Evolutionary conservation across 2,797 vertebrate species (phyloP), one percentile per base, ranked within the genome.

Genomic region (Philypnodon macrostomus): DNA sequence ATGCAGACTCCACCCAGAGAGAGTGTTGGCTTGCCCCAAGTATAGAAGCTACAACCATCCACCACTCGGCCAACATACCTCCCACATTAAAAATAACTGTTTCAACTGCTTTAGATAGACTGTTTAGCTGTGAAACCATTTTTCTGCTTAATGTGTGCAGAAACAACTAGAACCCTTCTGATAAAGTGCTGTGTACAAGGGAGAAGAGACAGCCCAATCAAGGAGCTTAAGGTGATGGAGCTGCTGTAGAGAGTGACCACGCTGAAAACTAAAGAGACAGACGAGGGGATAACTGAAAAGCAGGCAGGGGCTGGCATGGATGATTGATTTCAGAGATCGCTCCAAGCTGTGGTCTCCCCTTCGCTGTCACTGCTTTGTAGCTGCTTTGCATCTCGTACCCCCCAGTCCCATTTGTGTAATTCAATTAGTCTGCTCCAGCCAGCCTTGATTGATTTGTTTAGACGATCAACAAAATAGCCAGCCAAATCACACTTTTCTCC

Each of bases 401-500:
- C 57, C 58, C 40, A 58, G 78, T 77, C 74, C 79, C 71, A 84
- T 83, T 84, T 80, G 76, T 82, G 83, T 88, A 86, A 89, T 87
- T 89, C 83, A 89, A 89, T 90, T 89, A 89, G 82, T 54, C 70
- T 69, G 73, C 60, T 73, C 83, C 80, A 77, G 74, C 63, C 55
- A 70, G 69, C 66, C 72, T 83, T 85, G 85, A 87, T 88, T 88
- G 88, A 89, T 89, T 86, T 87, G 83, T 87, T 87, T 83, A 83
- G 85, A 71, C 73, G 53, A 86, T 86, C 75, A 84, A 85, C 85
- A 83, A 83, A 83, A 83, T 80, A 57, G 60, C 70, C 75, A 66
- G 79, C 73, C 70, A 64, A 73, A 48, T 73, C 68, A 49, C 58
- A 37, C 57, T 69, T 58, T 59, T 57, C 8, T 59, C 56, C 66